Evolutionary conservation across 2,888 invertebrate species (phyloP).

Genomic region (Gymnosoma rotundatum): DNA sequence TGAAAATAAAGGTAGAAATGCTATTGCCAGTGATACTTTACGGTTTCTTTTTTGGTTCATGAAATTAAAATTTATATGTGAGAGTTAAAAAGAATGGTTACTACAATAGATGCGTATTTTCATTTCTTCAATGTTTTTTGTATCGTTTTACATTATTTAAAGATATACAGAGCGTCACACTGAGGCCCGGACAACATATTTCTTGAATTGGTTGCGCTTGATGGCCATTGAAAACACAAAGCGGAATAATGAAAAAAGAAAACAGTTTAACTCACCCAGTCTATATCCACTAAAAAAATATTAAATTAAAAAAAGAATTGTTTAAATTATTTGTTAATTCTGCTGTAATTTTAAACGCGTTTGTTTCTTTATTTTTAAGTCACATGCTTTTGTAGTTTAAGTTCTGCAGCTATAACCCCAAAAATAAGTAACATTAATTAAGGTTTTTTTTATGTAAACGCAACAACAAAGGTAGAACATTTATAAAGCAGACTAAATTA

Average conservation of each 20-base stretch:
- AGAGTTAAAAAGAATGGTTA: conserved; percentile 19
- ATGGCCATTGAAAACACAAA: conserved; percentile 60
- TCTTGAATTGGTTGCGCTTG: conserved; percentile 68
- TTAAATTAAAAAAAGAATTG: background rate
- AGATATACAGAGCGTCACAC: conserved; percentile 26
- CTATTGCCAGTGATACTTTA: conserved; percentile 29
- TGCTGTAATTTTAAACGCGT: conserved; percentile 56
- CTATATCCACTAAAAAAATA: conserved; percentile 14
- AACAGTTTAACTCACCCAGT: conserved; percentile 6
- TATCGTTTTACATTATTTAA: conserved; percentile 1
- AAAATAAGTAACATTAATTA: conserved; percentile 54
- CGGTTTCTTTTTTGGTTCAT: background rate
- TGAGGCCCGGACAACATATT: conserved; percentile 24
- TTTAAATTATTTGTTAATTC: conserved; percentile 67
- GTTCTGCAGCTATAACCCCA: conserved; percentile 17
- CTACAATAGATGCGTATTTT: conserved; percentile 35
- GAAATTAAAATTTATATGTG: conserved; percentile 20
- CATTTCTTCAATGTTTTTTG: background rate
- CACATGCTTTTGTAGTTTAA: conserved; percentile 7
- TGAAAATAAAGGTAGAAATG: conserved; percentile 26
- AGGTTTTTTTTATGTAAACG: conserved; percentile 35
- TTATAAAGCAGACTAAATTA: too few species aligned
- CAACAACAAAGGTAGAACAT: background rate
- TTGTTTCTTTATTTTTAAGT: background rate
- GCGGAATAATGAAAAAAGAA: conserved; percentile 21